Evolutionary conservation across 64 coral and sea anemone genomes (phyloP), one percentile per base, ranked within the genome.

Genomic region (Catalaphyllia jardinei): DNA sequence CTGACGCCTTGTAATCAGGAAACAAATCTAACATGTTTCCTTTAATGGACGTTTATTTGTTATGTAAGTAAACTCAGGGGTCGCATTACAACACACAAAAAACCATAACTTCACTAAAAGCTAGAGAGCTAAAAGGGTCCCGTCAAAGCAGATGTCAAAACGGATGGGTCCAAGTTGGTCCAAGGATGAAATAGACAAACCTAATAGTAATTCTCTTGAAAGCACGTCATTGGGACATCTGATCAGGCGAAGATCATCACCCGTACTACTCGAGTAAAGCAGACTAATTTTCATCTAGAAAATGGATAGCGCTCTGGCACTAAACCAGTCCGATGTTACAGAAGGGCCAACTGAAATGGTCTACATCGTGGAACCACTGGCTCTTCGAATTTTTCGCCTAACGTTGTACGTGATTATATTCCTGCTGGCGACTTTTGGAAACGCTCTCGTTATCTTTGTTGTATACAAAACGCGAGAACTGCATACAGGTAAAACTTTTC

Each of bases 401-500:
- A 79, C 91, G 7, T 38, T 88, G 27, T 93, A 93, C 39, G 82
- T 93, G 25, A 88, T 93, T 63, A 93, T 93, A 65, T 93, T 93
- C 75, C 52, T 93, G 42, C 73, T 93, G 65, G 91, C 91, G n/a
- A 88, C 86, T 8, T 71, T 88, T 88, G 91, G 91, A 51, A 93
- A 93, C 69, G 87, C 91, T 62, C 77, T 93, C 31, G 91, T 93
- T 52, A 88, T 93, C 28, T 93, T 93, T 30, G 91, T 93, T 77
- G 91, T 93, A 25, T 93, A 93, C 86, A 93, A 93, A 72, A 93
- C 91, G 31, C 57, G 86, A 29, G 91, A 88, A 52, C 77, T 93
- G 8, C 91, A 93, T 61, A 88, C 91, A 29, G 91, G 91, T 93
- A 76, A 93, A 86, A 33, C 19, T 0, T 25, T 85, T 49, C 29